These are phyloP conservation scores for Phrynosoma blainvillii DNA, from an alignment of 2,113 vertebrate genomes.

Conservation along the genomic window DNA sequence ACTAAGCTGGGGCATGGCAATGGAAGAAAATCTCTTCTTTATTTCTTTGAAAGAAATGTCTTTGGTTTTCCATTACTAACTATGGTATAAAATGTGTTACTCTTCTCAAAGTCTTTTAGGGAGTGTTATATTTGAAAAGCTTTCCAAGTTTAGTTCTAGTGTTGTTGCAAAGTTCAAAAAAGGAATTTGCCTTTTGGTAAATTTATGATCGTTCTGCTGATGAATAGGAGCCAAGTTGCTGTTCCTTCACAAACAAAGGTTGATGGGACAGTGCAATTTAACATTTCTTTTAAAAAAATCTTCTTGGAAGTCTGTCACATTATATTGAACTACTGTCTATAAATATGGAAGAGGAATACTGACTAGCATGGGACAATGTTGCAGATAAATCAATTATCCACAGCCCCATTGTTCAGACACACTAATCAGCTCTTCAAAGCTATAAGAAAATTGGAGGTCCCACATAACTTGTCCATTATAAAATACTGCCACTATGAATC, in stretches of 20 bases:
- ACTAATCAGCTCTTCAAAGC: not conserved
- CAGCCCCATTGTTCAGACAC: not conserved
- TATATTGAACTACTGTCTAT: constrained; percentile 29
- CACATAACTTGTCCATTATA: rapidly evolving
- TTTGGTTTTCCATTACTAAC: not conserved
- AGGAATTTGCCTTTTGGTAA: constrained; percentile 8
- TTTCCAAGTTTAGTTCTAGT: constrained; percentile 5
- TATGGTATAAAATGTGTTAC: constrained; percentile 25
- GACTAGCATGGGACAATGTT: not conserved
- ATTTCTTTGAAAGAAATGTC: not conserved
- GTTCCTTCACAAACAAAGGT: constrained; percentile 32
- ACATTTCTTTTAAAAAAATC: not conserved
- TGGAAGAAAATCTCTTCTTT: not conserved
- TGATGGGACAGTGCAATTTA: constrained; percentile 37
- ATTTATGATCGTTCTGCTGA: constrained; percentile 19
- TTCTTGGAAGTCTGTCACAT: not conserved
- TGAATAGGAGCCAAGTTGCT: not conserved
- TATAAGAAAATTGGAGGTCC: not conserved
- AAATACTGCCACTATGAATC: not conserved
- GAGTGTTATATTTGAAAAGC: not conserved
- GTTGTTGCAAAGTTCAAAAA: constrained; percentile 16
- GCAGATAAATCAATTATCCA: not conserved
- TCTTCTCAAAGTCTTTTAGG: constrained; percentile 24
- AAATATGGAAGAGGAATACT: constrained; percentile 46
- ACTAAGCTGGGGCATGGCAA: not conserved